phyloP scores from a whole-genome alignment of 2,888 invertebrate species.

The Nysson spinosus region DNA sequence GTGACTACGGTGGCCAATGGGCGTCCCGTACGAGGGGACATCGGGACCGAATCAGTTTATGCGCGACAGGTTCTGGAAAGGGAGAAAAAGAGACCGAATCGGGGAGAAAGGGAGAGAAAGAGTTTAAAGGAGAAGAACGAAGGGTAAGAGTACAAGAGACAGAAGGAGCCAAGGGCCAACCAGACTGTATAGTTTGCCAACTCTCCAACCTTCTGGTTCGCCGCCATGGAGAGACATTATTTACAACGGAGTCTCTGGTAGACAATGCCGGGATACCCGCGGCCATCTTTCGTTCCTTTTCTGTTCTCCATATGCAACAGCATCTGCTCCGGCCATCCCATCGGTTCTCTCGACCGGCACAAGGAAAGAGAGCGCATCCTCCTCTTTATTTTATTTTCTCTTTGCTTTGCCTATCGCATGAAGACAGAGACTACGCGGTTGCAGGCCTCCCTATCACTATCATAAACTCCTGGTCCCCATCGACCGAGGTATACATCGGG shows the following conservation, averaged over 20 bases:
- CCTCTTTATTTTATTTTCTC: neutral
- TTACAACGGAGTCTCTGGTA: conserved; percentile 71
- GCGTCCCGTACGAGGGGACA: conserved; percentile 64
- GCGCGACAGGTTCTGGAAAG: conserved; percentile 72
- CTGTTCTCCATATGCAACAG: conserved; percentile 76
- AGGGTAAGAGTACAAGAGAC: conserved; percentile 34
- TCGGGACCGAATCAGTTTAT: conserved; percentile 73
- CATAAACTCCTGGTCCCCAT: conserved; percentile 52
- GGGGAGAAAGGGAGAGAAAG: conserved; percentile 18
- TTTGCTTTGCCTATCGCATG: conserved; percentile 4
- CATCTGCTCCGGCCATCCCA: conserved; percentile 64
- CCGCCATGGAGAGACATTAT: conserved; percentile 72
- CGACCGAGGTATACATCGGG: conserved; percentile 28
- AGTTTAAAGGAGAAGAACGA: conserved; percentile 12
- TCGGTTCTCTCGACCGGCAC: conserved; percentile 31
- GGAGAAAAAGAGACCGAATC: conserved; percentile 50
- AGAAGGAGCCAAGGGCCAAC: conserved; percentile 61
- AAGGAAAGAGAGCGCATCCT: conserved; percentile 22
- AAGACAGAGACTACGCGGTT: conserved; percentile 14
- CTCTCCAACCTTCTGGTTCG: conserved; percentile 62
- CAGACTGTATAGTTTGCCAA: conserved; percentile 66
- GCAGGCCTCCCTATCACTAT: conserved; percentile 61
- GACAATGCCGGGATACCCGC: conserved; percentile 71
- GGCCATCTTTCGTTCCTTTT: conserved; percentile 75
- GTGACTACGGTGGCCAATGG: conserved; percentile 65